These are phyloP conservation scores for Larimichthys polyactis DNA, from an alignment of 2,113 vertebrate genomes.

Conservation along the genomic window DNA sequence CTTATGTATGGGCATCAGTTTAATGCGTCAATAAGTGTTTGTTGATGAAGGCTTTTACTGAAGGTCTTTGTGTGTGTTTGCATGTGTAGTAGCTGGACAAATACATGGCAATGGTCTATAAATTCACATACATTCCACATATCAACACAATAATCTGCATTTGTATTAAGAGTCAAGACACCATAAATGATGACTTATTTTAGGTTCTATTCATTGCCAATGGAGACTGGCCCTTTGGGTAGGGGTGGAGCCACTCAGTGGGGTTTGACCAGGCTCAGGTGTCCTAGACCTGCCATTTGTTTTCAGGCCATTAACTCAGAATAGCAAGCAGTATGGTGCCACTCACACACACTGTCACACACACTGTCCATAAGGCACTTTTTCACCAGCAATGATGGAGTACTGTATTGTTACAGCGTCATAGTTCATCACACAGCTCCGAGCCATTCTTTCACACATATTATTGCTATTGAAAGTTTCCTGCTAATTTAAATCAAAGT, in stretches of 20 bases:
- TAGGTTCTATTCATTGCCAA: neutral
- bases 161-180: neutral
- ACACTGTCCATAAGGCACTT: conserved; percentile 50
- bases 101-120: neutral
- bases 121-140: neutral
- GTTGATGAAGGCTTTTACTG: conserved; percentile 4
- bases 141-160: neutral
- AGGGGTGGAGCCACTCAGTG: conserved; percentile 31
- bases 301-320: conserved; percentile 75
- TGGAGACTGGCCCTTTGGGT: conserved; percentile 6
- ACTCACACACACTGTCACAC: conserved; percentile 6
- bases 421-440: conserved; percentile 47
- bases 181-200: conserved; percentile 18
- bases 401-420: conserved; percentile 49
- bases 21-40: conserved; percentile 20
- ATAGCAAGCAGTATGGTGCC: conserved; percentile 70
- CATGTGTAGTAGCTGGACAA: neutral
- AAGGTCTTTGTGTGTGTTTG: neutral
- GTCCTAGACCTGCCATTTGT: conserved; percentile 72
- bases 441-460: conserved; percentile 27
- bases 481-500: neutral
- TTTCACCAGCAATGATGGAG: conserved; percentile 52
- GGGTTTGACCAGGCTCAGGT: conserved; percentile 69
- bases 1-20: conserved; percentile 16
- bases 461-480: neutral